Percentiles rank a stretch among this genome's conserved stretches.
phyloP scores from a whole-genome alignment of 2,888 invertebrate species.

The Ophion ellenae region DNA sequence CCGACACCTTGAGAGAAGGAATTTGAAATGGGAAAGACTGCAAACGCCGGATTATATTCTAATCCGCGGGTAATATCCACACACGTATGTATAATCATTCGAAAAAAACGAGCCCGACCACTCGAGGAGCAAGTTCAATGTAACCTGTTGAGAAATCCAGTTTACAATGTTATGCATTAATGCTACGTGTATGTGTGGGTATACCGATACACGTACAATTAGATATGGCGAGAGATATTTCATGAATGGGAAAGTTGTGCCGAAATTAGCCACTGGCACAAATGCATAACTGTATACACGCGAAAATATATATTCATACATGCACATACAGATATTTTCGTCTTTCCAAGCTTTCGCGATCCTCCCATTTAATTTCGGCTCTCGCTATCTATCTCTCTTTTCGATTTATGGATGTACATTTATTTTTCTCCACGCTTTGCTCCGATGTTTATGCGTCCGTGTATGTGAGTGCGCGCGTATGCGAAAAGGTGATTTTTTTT shows the following conservation, averaged over 20 bases:
- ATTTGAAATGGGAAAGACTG: conserved; percentile 24
- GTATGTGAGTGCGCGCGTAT: background rate
- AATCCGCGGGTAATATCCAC: background rate
- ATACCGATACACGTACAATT: background rate
- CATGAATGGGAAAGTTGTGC: conserved; percentile 65
- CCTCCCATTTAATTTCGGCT: conserved; percentile 54
- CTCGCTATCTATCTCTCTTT: conserved; percentile 46
- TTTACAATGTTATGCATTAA: conserved; percentile 33
- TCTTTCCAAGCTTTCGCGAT: conserved; percentile 58
- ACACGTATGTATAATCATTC: conserved; percentile 1
- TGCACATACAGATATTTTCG: conserved; percentile 52
- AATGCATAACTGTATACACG: conserved; percentile 12
- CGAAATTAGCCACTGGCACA: conserved; percentile 51
- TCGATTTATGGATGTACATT: conserved; percentile 59
- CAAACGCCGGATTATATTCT: conserved; percentile 18
- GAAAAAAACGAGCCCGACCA: conserved; percentile 22
- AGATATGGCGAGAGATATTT: conserved; percentile 49
- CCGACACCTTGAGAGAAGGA: background rate
- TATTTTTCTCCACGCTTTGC: conserved; percentile 31
- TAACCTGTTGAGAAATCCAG: conserved; percentile 38
- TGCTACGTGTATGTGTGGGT: background rate
- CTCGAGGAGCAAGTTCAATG: conserved; percentile 43
- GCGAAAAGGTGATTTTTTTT: conserved; percentile 7
- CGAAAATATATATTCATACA: conserved; percentile 12
- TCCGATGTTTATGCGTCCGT: conserved; percentile 1